Conservation (phyloP, 2,797 vertebrate genomes). For the Silurus aristotelis region DNA sequence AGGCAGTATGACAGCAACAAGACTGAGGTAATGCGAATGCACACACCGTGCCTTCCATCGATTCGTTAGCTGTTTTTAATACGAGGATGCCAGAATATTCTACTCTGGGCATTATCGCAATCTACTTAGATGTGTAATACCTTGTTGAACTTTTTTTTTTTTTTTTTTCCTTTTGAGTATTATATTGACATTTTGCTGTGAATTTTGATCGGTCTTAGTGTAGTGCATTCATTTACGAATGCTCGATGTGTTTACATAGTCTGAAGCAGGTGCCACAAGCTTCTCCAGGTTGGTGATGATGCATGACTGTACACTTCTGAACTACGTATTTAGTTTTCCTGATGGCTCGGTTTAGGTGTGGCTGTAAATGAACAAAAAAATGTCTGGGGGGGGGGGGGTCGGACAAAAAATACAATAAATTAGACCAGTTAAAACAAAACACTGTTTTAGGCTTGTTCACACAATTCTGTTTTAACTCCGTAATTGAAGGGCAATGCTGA, state of each 20-base stretch:
- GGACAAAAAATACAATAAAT: neutral
- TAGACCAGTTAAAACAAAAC: neutral
- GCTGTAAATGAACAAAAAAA: neutral
- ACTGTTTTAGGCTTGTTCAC: neutral
- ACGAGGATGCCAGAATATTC: neutral
- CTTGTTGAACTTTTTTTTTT: neutral
- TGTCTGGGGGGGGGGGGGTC: neutral
- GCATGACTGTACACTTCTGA: neutral
- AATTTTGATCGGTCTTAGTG: neutral
- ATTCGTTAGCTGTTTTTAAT: neutral
- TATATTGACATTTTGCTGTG: neutral
- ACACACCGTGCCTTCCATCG: slow-evolving; percentile 31
- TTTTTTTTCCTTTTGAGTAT: neutral
- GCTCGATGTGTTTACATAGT: neutral
- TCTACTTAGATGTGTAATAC: neutral
- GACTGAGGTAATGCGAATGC: slow-evolving; percentile 73
- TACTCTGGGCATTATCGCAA: neutral
- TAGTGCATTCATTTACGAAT: neutral
- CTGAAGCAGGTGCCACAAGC: neutral
- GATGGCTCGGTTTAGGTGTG: neutral
- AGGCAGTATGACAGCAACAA: slow-evolving; percentile 72
- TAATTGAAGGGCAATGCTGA: neutral
- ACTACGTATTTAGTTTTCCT: neutral
- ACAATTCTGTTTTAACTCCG: neutral
- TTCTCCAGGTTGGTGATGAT: neutral